A percentile compares a stretch with the other conserved stretches of the same genome.
phyloP scores from a whole-genome alignment of 1,140 invertebrate genomes.

The Drosophila takahashii region DNA sequence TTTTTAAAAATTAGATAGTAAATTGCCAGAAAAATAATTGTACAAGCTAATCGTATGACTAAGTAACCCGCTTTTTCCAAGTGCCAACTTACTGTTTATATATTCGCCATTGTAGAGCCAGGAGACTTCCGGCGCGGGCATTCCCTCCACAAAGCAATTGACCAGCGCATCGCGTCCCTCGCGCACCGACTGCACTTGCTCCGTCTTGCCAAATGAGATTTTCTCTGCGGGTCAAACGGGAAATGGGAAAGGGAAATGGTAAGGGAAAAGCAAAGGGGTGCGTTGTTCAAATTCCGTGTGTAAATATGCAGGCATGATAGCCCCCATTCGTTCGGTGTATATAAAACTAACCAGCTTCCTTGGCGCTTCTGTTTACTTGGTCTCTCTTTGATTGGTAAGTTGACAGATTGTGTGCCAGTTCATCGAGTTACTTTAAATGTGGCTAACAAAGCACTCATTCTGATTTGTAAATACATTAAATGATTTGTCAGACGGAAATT shows the following conservation, averaged over 20 bases:
- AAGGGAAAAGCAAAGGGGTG: constrained; percentile 11
- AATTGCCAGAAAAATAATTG: no score
- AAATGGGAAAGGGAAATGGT: constrained; percentile 5
- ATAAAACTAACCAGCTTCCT: constrained; percentile 15
- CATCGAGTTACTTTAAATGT: constrained; percentile 28
- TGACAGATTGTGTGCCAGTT: constrained; percentile 28
- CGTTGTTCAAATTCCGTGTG: constrained; percentile 46
- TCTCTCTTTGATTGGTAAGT: constrained; percentile 41
- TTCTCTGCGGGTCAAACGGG: constrained; percentile 72
- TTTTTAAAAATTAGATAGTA: no score
- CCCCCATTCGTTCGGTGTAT: constrained; percentile 1
- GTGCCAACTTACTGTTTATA: constrained; percentile 78
- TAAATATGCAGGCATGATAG: constrained; percentile 51
- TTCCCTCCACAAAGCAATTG: constrained; percentile 85
- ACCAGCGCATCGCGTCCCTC: constrained; percentile 85
- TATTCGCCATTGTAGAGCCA: constrained; percentile 84
- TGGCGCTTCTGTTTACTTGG: constrained; percentile 45
- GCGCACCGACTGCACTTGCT: constrained; percentile 84
- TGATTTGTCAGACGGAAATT: constrained; percentile 31
- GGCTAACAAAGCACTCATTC: constrained; percentile 18
- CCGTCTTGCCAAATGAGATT: constrained; percentile 85
- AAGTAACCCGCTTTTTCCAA: background rate
- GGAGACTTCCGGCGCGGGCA: constrained; percentile 85
- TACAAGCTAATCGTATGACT: no score
- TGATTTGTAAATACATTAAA: constrained; percentile 44